Evolutionary conservation across 2,797 vertebrate genomes (phyloP), one percentile per base, ranked within the genome.

Genomic region (Protosalanx chinensis): DNA sequence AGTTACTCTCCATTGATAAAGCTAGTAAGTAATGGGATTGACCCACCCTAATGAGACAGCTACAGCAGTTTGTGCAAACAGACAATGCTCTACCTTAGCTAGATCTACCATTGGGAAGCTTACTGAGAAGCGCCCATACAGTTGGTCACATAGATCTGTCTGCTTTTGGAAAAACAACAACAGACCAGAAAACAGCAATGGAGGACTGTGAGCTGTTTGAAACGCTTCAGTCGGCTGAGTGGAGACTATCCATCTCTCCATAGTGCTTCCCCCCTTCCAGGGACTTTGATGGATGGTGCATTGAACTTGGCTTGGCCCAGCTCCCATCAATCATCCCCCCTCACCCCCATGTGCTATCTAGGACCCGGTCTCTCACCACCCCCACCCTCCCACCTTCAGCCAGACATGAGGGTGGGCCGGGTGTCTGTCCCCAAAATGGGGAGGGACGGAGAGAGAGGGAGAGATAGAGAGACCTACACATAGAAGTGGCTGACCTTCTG

Each of bases 221-320:
- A 85, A 86, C 85, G 86, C 62, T 57, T 72, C 70, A 77, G 71
- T 49, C 72, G 65, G 67, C 76, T 73, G 51, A 51, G 75, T 32
- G n/a, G 76, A 78, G 76, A 71, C 78, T 18, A 88, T 91, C 84
- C 72, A 79, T 91, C 89, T 86, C 87, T 87, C 88, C 88, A 86
- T 70, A 83, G 81, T 46, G 72, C 72, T 80, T 75, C 85, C 84
- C 85, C 84, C 75, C 79, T 76, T 73, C 75, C 65, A 79, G 72
- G 5, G 85, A 90, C 88, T 75, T 64, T 89, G 90, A 90, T 81
- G 30, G 86, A 91, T 91, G 49, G 68, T 46, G 59, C 79, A 72
- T 88, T 90, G 90, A 91, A 91, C 89, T 90, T 91, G 91, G 81
- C 79, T 85, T 29, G n/a, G 81, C 3, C 27, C 65, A 72, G 73